These are phyloP conservation scores for Phyto melanocephala DNA, from an alignment of 2,888 invertebrate species.

Conservation along the genomic window DNA sequence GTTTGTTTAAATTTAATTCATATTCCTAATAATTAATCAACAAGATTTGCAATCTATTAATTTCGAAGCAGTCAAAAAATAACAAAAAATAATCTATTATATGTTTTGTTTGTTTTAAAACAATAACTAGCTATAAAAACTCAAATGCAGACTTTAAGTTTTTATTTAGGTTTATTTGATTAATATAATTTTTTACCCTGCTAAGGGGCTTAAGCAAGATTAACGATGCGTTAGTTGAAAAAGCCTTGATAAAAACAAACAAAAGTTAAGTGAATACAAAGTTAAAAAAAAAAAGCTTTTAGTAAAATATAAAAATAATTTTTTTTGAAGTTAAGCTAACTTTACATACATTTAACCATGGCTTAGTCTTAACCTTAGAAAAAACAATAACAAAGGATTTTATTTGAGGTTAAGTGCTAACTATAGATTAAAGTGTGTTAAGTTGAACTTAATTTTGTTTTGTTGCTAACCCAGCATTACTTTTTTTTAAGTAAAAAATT, in stretches of 20 bases:
- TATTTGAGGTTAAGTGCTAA: neutral
- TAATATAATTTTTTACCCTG: too few species aligned
- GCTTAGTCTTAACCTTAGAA: too few species aligned
- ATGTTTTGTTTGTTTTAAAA: too few species aligned
- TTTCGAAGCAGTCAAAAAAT: conserved; percentile 21
- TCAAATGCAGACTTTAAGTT: too few species aligned
- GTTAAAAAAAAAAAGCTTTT: neutral
- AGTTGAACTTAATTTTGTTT: neutral
- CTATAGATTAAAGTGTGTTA: neutral
- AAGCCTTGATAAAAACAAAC: neutral
- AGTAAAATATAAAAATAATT: neutral
- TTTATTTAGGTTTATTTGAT: too few species aligned
- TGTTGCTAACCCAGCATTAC: neutral
- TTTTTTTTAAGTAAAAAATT: neutral
- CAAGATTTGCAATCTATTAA: conserved; percentile 67
- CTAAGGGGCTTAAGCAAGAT: too few species aligned
- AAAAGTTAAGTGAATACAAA: too few species aligned
- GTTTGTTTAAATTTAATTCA: neutral
- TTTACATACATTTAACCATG: too few species aligned
- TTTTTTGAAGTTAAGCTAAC: too few species aligned
- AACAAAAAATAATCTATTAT: neutral
- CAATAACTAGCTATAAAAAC: too few species aligned
- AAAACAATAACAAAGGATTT: too few species aligned
- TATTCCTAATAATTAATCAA: conserved; percentile 74
- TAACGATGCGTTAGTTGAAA: too few species aligned